These are phyloP conservation scores for Microcebus murinus DNA, from an alignment of 2,113 vertebrate species.

Conservation along the genomic window DNA sequence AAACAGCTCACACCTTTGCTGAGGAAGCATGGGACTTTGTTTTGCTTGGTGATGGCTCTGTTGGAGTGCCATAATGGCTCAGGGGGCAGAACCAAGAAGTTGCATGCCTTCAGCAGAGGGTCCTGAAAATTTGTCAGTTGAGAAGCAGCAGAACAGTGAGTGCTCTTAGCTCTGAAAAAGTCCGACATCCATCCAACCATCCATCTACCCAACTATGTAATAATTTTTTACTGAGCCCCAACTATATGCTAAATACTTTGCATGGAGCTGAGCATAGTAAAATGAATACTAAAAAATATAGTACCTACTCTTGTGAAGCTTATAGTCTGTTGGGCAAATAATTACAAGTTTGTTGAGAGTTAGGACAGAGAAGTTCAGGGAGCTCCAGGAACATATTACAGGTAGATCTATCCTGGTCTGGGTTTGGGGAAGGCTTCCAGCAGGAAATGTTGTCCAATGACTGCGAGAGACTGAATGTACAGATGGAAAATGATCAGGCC, in stretches of 20 bases:
- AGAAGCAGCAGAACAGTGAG: background rate
- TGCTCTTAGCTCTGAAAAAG: background rate
- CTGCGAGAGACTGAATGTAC: background rate
- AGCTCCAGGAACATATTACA: background rate
- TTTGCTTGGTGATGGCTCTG: background rate
- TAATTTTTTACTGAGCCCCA: background rate
- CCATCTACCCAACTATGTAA: background rate
- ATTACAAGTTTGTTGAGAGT: background rate
- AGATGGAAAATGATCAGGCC: background rate
- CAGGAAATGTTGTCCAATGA: background rate
- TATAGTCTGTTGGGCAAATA: background rate
- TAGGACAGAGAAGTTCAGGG: background rate
- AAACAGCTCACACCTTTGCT: conserved; percentile 17
- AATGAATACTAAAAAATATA: background rate
- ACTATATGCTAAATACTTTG: background rate
- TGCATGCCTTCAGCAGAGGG: background rate
- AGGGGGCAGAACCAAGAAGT: background rate
- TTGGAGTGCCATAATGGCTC: background rate
- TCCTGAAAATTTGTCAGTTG: background rate
- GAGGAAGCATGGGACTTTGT: background rate
- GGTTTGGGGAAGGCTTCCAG: background rate
- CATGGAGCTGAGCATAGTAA: background rate
- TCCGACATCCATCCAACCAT: background rate
- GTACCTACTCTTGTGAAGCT: background rate
- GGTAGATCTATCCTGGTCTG: background rate